Base-by-base conservation (phyloP, 2,888 invertebrate genomes). In the Drosophila robusta region DNA sequence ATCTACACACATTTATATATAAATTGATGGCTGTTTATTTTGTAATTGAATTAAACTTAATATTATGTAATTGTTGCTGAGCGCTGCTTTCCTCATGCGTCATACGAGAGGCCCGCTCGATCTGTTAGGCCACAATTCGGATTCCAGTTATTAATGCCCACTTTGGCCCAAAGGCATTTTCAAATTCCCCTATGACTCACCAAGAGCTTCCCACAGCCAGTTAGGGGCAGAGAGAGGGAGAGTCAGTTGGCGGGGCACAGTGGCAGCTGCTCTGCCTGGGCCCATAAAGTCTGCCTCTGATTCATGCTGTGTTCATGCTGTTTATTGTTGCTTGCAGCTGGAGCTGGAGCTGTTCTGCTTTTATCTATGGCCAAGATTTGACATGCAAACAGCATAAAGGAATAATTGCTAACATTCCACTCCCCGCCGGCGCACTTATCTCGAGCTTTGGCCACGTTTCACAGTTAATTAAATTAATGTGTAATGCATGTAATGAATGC, bases 401-500 rank as follows among this genome's bases (percentile, higher is more conserved):
- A 69, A 79, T 79, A 85, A 83, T 85, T 74, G 71, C 66, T 52
- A 62, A 67, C 60, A 73, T 66, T 61, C 68, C 87, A 62, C 62
- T 34, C 26, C 44, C 63, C 49, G 46, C 51, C 50, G 32, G 32
- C 44, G 29, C 11, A 55, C 26, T 57, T 58, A 51, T 62, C 47
- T 46, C 22, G 49, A 29, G 38, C 11, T 39, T 32, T 36, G 45
- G 32, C 64, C 44, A 61, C 64, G 51, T 46, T 65, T 80, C 70
- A 22, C 77, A 67, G 83, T 60, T 88, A 88, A 83, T 83, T 83
- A 60, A 86, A 86, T 83, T 88, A 83, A 88, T 77, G 69, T 68
- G 49, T 63, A 74, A 82, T 73, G 67, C 67, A 72, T 64, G 47
- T 56, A 70, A 52, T 66, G 51, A 71, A 55, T 39, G 36, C 50